Conservation (phyloP, 2,113 vertebrate genomes). For the Serilophus lunatus region DNA sequence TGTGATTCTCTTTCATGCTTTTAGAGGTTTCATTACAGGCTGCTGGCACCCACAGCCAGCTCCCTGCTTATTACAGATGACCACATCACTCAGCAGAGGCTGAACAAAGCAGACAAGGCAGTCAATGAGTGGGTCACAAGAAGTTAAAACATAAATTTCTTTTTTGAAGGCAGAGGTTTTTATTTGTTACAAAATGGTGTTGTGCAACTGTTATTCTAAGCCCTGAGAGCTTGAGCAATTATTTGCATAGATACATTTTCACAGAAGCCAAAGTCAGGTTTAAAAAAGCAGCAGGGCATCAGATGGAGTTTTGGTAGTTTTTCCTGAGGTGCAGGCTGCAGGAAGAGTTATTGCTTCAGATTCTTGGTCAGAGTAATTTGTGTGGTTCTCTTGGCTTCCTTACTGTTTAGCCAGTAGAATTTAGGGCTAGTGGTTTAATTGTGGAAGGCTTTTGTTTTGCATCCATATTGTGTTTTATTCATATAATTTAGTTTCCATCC, state of each 20-base stretch:
- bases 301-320: background rate
- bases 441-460: background rate
- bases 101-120: background rate
- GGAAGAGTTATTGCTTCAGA: background rate
- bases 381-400: background rate
- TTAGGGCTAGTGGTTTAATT: background rate
- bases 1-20: constrained; percentile 10
- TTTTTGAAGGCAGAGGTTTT: background rate
- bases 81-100: background rate
- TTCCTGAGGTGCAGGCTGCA: background rate
- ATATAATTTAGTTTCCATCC: background rate
- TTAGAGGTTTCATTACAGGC: constrained; percentile 15
- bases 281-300: background rate
- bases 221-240: background rate
- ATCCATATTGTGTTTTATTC: background rate
- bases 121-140: background rate
- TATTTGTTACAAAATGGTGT: background rate
- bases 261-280: background rate
- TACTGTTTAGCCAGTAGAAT: background rate
- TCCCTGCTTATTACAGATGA: constrained; percentile 11
- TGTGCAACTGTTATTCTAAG: background rate
- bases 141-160: constrained; percentile 5
- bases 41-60: background rate
- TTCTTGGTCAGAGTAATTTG: background rate
- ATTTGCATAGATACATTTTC: background rate